Conservation (phyloP, 2,797 vertebrate species). For the Pangasius krempfi region DNA sequence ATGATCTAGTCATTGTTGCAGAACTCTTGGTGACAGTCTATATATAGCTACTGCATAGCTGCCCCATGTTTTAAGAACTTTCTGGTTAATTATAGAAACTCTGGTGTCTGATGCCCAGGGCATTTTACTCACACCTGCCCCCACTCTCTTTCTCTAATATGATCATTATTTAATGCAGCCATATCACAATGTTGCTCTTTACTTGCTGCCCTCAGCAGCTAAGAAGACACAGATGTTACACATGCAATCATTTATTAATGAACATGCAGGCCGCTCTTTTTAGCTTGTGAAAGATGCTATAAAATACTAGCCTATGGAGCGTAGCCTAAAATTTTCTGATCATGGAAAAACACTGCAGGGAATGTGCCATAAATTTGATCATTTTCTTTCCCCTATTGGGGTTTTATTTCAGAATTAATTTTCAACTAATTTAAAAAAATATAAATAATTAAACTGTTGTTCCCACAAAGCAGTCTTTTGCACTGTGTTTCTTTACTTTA, state of each 20-base stretch:
- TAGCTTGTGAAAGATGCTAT: neutral
- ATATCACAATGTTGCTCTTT: neutral
- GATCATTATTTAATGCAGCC: slow-evolving; percentile 13
- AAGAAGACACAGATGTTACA: neutral
- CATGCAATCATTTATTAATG: slow-evolving; percentile 17
- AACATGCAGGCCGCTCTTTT: neutral
- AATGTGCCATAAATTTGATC: neutral
- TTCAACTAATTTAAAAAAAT: neutral
- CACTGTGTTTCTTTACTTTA: neutral
- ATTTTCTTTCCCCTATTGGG: neutral
- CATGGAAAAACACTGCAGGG: neutral
- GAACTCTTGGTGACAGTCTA: neutral
- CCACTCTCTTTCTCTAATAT: neutral
- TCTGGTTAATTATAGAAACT: slow-evolving; percentile 24
- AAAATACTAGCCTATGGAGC: neutral
- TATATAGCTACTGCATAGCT: slow-evolving; percentile 1
- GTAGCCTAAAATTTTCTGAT: slow-evolving; percentile 1
- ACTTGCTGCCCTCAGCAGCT: neutral
- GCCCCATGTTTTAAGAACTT: slow-evolving; percentile 15
- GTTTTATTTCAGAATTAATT: neutral
- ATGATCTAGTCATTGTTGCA: neutral
- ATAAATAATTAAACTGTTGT: neutral
- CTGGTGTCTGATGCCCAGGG: slow-evolving; percentile 24
- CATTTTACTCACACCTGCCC: slow-evolving; percentile 22
- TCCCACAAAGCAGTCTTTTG: neutral